Base-by-base conservation (phyloP, 1,140 invertebrate genomes). In the Caenorhabditis tropicalis region DNA sequence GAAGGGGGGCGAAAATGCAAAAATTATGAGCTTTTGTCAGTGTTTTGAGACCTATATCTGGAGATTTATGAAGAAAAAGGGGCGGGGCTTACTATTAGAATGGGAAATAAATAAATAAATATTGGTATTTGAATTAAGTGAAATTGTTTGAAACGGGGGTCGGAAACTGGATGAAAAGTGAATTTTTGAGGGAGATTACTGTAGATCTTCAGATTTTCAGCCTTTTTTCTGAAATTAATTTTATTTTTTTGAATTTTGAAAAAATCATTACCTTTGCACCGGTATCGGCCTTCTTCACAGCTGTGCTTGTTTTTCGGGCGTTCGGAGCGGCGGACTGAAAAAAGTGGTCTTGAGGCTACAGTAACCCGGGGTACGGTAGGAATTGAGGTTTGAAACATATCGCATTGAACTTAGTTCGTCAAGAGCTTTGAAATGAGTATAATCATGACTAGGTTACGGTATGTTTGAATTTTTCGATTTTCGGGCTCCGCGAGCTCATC, bases 251-350 rank as follows among this genome's bases (percentile, higher is more conserved):
- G n/a, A 29, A 58, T 56, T 51, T 51, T 29, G 7, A 29, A 24
- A 29, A 58, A 58, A 27, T 58, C 10, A 1, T 58, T 43, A 79
- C 83, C 74, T 84, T 84, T 65, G 79, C 83, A 84, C 48, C 65
- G 51, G 83, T 74, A 53, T 84, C 83, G 36, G 83, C 36, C 33
- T 85, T 85, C 79, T 85, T 85, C 36, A 82, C 79, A 53, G 84
- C 84, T 43, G 84, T 85, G n/a, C 79, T 82, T n/a, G 84, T 85
- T 65, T 85, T 85, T 36, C 84, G 49, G 9, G 65, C 84, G 31
- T 53, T 79, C 29, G 84, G 84, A 56, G 65, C 79, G 49, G 29
- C 10, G 2, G 65, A 74, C 65, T 74, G 65, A 43, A 74, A 74
- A n/a, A n/a, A n/a, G n/a, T n/a, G n/a, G n/a, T n/a, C n/a, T n/a